Evolutionary conservation across 1,140 invertebrate species (phyloP).

Genomic region (Phenacoccus solenopsis): DNA sequence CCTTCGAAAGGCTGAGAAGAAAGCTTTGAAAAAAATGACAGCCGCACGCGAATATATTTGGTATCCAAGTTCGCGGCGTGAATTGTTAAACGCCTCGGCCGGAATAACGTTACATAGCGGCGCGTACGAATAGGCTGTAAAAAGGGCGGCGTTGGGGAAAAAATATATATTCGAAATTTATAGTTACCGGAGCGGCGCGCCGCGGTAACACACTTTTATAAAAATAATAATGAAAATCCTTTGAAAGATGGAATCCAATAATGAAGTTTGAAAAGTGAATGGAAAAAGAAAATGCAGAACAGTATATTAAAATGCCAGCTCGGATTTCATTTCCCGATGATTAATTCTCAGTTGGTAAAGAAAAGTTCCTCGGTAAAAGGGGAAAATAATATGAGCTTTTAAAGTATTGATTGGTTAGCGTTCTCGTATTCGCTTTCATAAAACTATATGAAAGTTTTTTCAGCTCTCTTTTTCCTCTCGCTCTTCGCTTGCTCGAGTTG

Average conservation of each 20-base stretch:
- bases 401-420: conserved; percentile 17
- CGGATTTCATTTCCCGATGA: conserved; percentile 14
- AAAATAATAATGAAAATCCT: conserved; percentile 18
- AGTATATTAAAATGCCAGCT: conserved; percentile 15
- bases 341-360: conserved; percentile 10
- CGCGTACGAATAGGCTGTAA: too few species aligned
- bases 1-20: background rate
- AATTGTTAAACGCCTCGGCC: background rate
- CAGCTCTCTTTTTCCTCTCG: background rate
- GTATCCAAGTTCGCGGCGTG: background rate
- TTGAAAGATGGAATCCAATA: conserved; percentile 16
- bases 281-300: conserved; percentile 16
- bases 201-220: conserved; percentile 12
- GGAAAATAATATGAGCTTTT: conserved; percentile 18
- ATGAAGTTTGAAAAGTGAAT: conserved; percentile 8
- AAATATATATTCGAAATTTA: background rate
- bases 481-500: background rate
- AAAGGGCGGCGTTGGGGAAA: background rate
- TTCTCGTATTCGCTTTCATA: conserved; percentile 16
- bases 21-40: background rate
- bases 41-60: background rate
- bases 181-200: background rate
- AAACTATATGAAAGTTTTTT: conserved; percentile 18
- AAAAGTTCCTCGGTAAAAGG: conserved; percentile 9
- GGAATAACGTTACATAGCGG: too few species aligned